Evolutionary conservation across 2,797 vertebrate species (phyloP).

Genomic region (Sebastes taczanowskii): DNA sequence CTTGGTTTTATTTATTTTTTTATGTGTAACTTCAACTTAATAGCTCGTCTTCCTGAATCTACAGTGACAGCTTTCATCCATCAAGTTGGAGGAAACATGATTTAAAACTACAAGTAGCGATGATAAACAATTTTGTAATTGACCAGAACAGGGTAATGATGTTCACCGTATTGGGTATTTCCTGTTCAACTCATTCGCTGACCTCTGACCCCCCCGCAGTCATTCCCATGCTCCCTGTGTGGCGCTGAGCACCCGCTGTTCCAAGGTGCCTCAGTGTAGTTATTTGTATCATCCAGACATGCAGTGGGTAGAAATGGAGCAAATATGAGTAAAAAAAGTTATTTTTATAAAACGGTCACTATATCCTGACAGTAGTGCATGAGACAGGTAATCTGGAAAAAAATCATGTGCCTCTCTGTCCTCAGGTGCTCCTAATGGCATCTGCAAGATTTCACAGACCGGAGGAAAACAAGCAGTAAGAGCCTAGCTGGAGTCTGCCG

Average conservation of each 20-base stretch:
- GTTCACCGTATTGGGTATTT: conserved; percentile 65
- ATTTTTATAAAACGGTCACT: no score
- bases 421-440: no score
- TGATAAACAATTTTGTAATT: conserved; percentile 62
- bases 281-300: neutral
- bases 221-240: conserved; percentile 61
- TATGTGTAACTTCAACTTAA: no score
- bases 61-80: neutral
- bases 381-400: no score
- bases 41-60: neutral
- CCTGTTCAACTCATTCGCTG: conserved; percentile 62
- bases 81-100: neutral
- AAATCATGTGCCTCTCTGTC: no score
- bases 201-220: conserved; percentile 50
- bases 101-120: neutral
- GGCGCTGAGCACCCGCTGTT: neutral
- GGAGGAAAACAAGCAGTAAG: no score
- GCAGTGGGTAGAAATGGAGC: no score
- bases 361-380: no score
- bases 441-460: no score
- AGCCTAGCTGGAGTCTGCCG: no score
- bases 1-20: neutral
- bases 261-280: neutral
- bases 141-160: conserved; percentile 55
- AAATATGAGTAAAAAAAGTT: no score